Evolutionary conservation across 2,113 vertebrate genomes (phyloP).

Genomic region (Cariama cristata): DNA sequence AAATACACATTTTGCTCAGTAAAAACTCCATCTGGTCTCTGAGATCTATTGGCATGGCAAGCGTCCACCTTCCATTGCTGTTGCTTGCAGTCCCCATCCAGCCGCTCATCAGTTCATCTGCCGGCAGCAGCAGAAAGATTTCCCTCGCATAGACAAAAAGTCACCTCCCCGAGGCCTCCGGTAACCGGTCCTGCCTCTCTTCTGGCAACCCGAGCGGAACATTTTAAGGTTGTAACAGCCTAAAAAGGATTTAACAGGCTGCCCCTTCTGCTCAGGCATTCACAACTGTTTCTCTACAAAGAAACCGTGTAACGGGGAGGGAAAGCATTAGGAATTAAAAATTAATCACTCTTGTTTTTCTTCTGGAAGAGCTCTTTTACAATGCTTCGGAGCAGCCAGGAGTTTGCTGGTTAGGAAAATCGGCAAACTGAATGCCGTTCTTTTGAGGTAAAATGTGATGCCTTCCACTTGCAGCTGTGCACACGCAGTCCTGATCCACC

Average conservation of each 20-base stretch:
- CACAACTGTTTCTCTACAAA: neutral
- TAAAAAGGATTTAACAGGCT: neutral
- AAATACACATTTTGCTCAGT: neutral
- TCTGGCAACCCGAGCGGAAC: neutral
- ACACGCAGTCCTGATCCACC: neutral
- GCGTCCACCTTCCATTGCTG: neutral
- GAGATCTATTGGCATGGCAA: constrained; percentile 1
- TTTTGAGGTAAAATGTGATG: neutral
- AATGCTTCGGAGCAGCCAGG: neutral
- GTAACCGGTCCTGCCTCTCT: neutral
- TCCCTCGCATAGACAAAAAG: neutral
- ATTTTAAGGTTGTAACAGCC: neutral
- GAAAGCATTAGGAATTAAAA: neutral
- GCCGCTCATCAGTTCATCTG: constrained; percentile 31
- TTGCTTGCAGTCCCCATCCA: neutral
- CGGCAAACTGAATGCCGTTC: neutral
- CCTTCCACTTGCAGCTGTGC: neutral
- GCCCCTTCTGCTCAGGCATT: neutral
- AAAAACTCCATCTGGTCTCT: constrained; percentile 24
- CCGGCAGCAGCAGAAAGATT: constrained; percentile 23
- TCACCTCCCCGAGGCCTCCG: neutral
- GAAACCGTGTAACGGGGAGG: neutral
- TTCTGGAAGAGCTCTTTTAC: neutral
- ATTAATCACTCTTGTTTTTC: neutral
- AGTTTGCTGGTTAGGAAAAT: neutral